Evolutionary conservation across 2,797 vertebrate genomes (phyloP).

Genomic region (Periparus ater): DNA sequence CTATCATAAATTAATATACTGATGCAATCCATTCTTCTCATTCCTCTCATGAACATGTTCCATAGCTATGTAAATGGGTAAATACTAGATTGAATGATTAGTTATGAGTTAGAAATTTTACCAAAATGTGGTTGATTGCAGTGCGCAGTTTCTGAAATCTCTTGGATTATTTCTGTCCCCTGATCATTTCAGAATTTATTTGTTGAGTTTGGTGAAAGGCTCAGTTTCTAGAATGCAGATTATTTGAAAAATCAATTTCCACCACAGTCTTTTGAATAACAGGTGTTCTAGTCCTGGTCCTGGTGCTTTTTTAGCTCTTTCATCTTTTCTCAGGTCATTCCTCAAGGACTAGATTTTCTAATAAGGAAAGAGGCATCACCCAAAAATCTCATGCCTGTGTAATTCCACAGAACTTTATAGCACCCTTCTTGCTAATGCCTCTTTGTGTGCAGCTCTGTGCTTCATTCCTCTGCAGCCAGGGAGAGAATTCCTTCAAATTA

Average conservation of each 20-base stretch:
- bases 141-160: neutral
- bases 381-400: neutral
- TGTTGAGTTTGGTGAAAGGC: neutral
- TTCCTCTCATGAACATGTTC: neutral
- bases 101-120: neutral
- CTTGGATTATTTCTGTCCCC: neutral
- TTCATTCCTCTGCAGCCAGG: neutral
- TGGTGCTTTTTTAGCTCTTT: neutral
- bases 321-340: neutral
- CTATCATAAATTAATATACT: conserved; percentile 22
- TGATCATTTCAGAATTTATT: neutral
- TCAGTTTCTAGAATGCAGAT: neutral
- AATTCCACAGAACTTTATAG: neutral
- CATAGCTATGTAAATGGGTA: neutral
- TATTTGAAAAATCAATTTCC: neutral
- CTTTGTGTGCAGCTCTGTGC: neutral
- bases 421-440: neutral
- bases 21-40: neutral
- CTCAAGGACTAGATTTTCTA: neutral
- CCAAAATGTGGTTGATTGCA: neutral
- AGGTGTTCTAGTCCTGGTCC: neutral
- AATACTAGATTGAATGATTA: neutral
- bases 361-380: neutral
- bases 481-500: neutral
- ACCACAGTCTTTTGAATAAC: neutral